Conservation (phyloP, 2,797 vertebrate genomes). For the Adelosebastes latens region DNA sequence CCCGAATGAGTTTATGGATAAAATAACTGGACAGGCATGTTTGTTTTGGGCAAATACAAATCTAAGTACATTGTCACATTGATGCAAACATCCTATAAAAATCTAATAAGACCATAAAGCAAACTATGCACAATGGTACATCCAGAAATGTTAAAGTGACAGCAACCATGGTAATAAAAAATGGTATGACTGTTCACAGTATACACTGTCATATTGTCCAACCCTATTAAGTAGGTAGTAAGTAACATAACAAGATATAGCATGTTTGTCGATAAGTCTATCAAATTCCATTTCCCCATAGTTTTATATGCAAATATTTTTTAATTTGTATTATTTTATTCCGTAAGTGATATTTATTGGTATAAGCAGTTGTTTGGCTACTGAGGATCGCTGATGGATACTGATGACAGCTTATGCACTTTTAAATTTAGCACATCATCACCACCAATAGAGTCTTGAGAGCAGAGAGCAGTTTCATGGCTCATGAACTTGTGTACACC, state of each 20-base stretch:
- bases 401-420: constrained; percentile 8
- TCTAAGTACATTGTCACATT: not conserved
- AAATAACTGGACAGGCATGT: not conserved
- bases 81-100: not conserved
- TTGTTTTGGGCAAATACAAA: not conserved
- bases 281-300: not conserved
- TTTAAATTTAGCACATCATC: constrained; percentile 40
- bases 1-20: not conserved
- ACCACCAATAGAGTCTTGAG: constrained; percentile 18
- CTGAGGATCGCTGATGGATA: constrained; percentile 3
- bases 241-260: not conserved
- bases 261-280: not conserved
- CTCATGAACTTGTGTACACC: constrained; percentile 73
- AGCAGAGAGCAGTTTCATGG: constrained; percentile 61
- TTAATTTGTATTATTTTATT: not conserved
- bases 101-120: not conserved
- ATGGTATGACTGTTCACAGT: not conserved
- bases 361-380: constrained; percentile 8
- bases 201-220: not conserved
- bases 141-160: not conserved
- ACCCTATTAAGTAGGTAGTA: no score
- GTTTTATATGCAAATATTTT: not conserved
- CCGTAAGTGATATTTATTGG: not conserved
- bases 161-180: not conserved
- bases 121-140: not conserved